Base-by-base conservation (phyloP, 1,140 invertebrate genomes). In the Drosophila navojoa region DNA sequence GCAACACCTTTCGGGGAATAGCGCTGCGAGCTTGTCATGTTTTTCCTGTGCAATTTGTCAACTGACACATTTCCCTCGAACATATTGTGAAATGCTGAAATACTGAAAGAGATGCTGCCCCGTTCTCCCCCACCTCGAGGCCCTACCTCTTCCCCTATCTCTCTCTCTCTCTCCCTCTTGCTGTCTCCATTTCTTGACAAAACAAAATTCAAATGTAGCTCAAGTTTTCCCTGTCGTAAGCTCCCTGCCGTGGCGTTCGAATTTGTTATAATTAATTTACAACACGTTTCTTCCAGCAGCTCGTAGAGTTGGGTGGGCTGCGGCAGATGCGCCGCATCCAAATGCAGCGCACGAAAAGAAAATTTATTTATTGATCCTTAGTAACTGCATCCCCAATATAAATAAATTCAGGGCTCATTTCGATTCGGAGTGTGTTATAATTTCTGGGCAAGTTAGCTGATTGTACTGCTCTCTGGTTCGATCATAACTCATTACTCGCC, bases 11-110 rank as follows among this genome's bases (percentile, higher is more conserved):
- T 85, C 68, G 62, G 25, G 44, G 66, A 77, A 67, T 60, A 74
- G 35, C 67, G 73, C 72, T 74, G 60, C 80, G 68, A 67, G 69
- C 78, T 76, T 90, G 89, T 91, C 89, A 89, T 90, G 89, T 90
- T 90, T 90, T 90, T 91, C 89, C 89, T 81, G 89, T 81, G 89
- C 89, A 89, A 90, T 90, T 90, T 90, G 84, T 90, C 89, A 90
- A 77, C 85, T 90, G 85, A 84, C 80, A 90, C 84, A 84, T 82
- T 71, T 86, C 62, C 72, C 79, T 70, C 16, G n/a, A 38, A 67
- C 38, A 63, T 66, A 84, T 89, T 89, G 82, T 78, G 80, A 90
- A 89, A 89, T 77, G 29, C 40, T 50, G 32, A 32, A 32, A 32
- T 7, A 50, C 47, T 55, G 59, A 77, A 66, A 61, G 61, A 52